Conservation (phyloP, 2,113 vertebrate species). For the Aplodontia rufa region DNA sequence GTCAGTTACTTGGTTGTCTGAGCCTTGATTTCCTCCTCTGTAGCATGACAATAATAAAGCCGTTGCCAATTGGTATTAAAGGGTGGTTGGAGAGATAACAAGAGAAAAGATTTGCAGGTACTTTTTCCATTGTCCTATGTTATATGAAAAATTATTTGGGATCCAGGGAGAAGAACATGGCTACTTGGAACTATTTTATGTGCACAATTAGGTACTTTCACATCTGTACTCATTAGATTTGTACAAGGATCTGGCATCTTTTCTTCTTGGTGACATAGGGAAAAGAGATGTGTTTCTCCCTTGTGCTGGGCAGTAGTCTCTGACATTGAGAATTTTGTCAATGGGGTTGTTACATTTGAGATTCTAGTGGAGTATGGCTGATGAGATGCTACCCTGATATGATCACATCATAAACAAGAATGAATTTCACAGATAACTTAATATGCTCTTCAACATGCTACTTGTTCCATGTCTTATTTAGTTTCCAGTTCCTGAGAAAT, state of each 20-base stretch:
- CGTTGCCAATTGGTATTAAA: not conserved
- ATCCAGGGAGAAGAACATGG: not conserved
- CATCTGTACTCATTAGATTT: not conserved
- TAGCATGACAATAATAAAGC: not conserved
- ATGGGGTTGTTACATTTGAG: not conserved
- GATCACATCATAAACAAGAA: not conserved
- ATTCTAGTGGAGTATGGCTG: not conserved
- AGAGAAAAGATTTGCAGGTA: not conserved
- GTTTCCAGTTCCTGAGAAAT: not conserved
- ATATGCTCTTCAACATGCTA: not conserved
- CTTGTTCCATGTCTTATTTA: not conserved
- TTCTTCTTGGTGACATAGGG: not conserved
- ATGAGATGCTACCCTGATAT: not conserved
- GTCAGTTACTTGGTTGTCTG: not conserved
- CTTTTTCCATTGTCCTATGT: not conserved
- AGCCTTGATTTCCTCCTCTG: not conserved
- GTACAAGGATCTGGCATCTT: not conserved
- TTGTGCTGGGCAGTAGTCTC: not conserved
- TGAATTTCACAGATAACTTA: not conserved
- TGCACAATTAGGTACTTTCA: not conserved
- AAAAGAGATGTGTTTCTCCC: not conserved
- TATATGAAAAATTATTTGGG: not conserved
- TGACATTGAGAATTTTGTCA: slow-evolving; percentile 11
- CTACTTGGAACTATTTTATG: not conserved
- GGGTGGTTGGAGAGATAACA: not conserved